Evolutionary conservation across 2,888 invertebrate genomes (phyloP), one percentile per base, ranked within the genome.

Genomic region (Athripsodes cinereus): DNA sequence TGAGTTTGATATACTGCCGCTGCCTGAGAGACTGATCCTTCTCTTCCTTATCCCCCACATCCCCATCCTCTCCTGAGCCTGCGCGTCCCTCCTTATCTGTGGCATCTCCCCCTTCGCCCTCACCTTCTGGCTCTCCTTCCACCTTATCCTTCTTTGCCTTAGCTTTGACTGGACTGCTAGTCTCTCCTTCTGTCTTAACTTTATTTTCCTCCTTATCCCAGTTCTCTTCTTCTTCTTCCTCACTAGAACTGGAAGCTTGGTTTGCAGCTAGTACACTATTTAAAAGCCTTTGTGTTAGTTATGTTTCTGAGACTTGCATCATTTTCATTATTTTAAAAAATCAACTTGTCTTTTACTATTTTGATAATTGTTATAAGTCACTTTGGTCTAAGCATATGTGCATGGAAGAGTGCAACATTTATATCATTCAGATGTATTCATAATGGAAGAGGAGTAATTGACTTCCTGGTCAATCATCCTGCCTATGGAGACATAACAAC

Each of bases 1-100:
- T 76, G 47, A 92, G 75, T 65, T 86, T 87, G 58, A 90, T 87
- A 69, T 83, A 89, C 31, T 79, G 69, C 66, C 74, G 68, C 59
- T 76, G 70, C 62, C 75, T 66, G 22, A 75, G 63, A 70, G 74
- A 44, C 6, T 51, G 50, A 19, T 68, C 67, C 19, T 49, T 66
- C 56, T 64, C 67, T 3, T 69, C 73, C 16, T 46, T 65, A 52
- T 68, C 66, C 61, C 66, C 64, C 18, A 35, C 66, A 53, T 68
- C 66, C 61, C 66, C 64, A 56, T 64, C 67, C 1, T 69, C 73
- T 57, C 79, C 79, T 1, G 79, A 78, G 1, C 72, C 74, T 63
- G 80, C 82, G 10, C 78, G 77, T 20, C 72, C 73, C 57, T 81
- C 81, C 65, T 81, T 82, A 63, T 81, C 80, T 0, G 81, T 79